Percentiles rank a stretch among this genome's conserved stretches.
Conservation (phyloP, 2,888 invertebrate genomes). For the Athalia rosae region DNA sequence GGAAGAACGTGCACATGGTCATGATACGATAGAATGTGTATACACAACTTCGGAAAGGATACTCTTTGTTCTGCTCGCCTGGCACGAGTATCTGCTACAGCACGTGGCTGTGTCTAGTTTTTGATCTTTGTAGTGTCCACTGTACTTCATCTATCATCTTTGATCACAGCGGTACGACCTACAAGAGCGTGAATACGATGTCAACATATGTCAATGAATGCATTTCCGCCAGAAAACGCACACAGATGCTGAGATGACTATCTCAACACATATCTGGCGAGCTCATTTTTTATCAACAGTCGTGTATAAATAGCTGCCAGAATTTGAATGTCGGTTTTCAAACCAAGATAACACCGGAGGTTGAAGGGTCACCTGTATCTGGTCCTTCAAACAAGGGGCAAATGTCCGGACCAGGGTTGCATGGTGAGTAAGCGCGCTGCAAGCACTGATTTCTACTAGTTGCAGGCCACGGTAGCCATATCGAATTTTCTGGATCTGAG, state of each 20-base stretch:
- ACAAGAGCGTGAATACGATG: too few species aligned
- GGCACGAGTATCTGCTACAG: slow-evolving; percentile 12
- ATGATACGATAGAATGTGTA: background rate
- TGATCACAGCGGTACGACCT: background rate
- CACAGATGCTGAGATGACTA: background rate
- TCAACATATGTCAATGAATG: background rate
- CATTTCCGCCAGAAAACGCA: background rate
- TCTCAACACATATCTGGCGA: too few species aligned
- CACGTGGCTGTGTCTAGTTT: slow-evolving; percentile 33
- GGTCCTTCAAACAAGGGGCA: slow-evolving; percentile 44
- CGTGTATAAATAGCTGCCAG: background rate
- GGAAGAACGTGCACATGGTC: slow-evolving; percentile 8
- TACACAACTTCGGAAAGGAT: background rate
- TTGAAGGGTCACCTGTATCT: slow-evolving; percentile 3
- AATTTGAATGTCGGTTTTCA: background rate
- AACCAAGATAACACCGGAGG: background rate
- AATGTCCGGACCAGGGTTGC: slow-evolving; percentile 40
- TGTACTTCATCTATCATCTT: background rate
- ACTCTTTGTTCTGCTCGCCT: slow-evolving; percentile 23
- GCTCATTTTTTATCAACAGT: too few species aligned
- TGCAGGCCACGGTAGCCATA: slow-evolving; percentile 1
- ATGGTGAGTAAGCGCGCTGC: slow-evolving; percentile 20
- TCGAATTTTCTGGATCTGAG: slow-evolving; percentile 29
- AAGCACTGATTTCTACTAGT: background rate
- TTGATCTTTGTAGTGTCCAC: background rate